These are phyloP conservation scores for Prinia subflava DNA, from an alignment of 2,113 vertebrate genomes.

Conservation along the genomic window DNA sequence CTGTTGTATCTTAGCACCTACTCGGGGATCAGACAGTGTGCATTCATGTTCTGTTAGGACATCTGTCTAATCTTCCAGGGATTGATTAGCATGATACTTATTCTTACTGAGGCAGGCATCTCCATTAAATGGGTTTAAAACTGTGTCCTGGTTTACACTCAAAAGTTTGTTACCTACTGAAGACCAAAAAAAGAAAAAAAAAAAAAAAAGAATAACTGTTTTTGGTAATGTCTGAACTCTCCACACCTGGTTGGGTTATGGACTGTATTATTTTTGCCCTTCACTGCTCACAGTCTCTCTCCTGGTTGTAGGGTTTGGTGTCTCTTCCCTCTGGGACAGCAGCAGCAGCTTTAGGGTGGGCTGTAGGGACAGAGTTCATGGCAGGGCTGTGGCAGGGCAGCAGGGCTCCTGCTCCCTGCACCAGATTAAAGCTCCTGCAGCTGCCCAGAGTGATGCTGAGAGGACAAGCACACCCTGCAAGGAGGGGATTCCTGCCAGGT, in stretches of 20 bases:
- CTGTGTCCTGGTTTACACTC: not conserved
- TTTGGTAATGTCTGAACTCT: not conserved
- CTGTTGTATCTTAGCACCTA: not conserved
- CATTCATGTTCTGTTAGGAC: not conserved
- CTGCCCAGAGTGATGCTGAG: not conserved
- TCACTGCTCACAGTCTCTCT: not conserved
- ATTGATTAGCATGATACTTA: constrained; percentile 13
- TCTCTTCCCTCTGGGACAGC: not conserved
- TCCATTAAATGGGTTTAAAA: constrained; percentile 19
- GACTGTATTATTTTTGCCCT: not conserved
- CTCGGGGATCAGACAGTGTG: not conserved
- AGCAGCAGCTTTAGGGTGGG: not conserved
- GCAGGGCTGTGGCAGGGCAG: not conserved
- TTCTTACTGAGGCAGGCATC: not conserved
- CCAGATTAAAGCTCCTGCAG: not conserved
- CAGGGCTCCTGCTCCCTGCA: not conserved
- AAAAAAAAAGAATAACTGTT: not conserved
- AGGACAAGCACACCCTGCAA: not conserved
- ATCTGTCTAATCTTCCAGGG: constrained; percentile 9
- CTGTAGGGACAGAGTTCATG: not conserved
- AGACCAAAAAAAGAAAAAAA: not conserved
- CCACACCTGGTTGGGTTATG: not conserved
- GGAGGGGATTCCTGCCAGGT: not conserved
- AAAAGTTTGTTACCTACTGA: not conserved
- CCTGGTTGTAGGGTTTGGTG: not conserved